Evolutionary conservation across 2,888 invertebrate genomes (phyloP), one percentile per base, ranked within the genome.

Genomic region (Standfussiana lucernea): DNA sequence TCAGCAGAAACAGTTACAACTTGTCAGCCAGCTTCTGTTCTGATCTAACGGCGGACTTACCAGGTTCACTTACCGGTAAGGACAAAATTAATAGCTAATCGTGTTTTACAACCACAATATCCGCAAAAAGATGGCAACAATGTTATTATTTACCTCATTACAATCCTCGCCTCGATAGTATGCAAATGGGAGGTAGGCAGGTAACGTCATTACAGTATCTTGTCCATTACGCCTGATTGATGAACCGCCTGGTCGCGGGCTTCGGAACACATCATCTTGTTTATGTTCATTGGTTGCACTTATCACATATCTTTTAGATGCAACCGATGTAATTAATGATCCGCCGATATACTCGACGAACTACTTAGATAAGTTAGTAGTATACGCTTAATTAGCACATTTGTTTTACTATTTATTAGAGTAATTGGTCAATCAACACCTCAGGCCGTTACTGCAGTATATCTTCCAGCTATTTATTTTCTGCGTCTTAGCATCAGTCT

Each of bases 151-250:
- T 76, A 80, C 69, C 69, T 87, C 77, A 79, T 85, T 83, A 86
- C 69, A 87, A 83, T 75, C 47, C 65, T 80, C 61, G 70, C 35
- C 59, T 81, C 72, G 70, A 75, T 74, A 53, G 72, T 72, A 84
- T 81, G 85, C 83, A 86, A 86, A 83, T 79, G 68, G 77, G 65
- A 81, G 76, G 80, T 79, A 77, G 68, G 69, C 80, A 80, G 68
- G 71, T 82, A 85, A 82, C 83, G 77, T 88, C 85, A 88, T 89
- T 90, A 89, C 78, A 79, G 85, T 87, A 88, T 88, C 80, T 62
- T 69, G 73, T 56, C 89, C 86, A 90, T 93, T 91, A 92, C 83
- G 72, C 67, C 83, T 91, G 91, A 93, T 92, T 90, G 92, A 92
- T 92, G 91, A 85, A 84, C 82, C 61, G 71, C 68, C 74, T 61